Evolutionary conservation across 2,888 invertebrate species (phyloP), one percentile per base, ranked within the genome.

Genomic region (Galeruca laticollis): DNA sequence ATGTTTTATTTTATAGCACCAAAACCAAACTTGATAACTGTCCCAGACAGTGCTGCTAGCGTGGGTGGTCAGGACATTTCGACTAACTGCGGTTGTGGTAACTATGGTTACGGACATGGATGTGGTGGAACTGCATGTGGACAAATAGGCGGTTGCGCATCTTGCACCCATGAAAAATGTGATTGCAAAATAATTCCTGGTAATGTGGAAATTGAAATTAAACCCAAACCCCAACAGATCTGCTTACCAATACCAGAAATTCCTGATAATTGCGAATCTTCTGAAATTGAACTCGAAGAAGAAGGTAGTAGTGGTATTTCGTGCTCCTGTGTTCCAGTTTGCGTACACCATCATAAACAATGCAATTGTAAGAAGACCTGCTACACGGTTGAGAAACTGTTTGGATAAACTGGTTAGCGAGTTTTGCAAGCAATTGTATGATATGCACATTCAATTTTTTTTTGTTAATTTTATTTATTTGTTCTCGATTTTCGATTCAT

Each of bases 131-230:
- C 51, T 54, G 49, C 67, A n/a, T 35, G 60, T 47, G 11, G 35
- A 43, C 13, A 57, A 8, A 26, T 20, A 15, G 26, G 64, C 4
- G 61, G 70, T 71, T 33, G 51, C 62, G 20, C 56, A 54, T n/a
- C 68, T 57, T 20, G 66, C 64, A 35, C 69, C 54, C 31, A 56
- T 11, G 20, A 35, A 13, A 37, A 59, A 20, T 57, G 66, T 21
- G 33, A 59, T 18, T 70, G 69, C 60, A 72, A 69, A 15, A 80
- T 81, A 11, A 69, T 76, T 15, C 78, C 81, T 15, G 83, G 83
- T 31, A 74, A 75, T 35, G 82, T 82, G 0, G 73, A 77, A n/a
- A 77, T 77, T 63, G 76, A 75, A 31, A 73, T 79, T 8, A 63
- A 77, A 0, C 80, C 78, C 3, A 76, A 77, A 52, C 60, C 68